Evolutionary conservation across 2,113 vertebrate genomes (phyloP).

Genomic region (Protobothrops mucrosquamatus): DNA sequence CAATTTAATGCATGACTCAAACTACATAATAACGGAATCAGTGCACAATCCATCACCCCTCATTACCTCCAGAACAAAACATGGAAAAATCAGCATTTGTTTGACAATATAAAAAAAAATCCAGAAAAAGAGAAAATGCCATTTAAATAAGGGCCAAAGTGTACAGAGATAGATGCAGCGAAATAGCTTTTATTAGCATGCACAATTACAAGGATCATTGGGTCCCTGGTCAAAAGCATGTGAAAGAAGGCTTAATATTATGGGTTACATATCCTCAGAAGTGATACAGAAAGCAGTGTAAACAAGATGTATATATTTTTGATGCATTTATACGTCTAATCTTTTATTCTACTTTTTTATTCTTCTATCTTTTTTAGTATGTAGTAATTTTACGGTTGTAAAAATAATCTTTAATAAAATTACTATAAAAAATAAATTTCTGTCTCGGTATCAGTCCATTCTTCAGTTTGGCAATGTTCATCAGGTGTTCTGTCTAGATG

Average conservation of each 20-base stretch:
- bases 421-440: neutral
- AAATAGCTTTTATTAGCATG: neutral
- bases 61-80: neutral
- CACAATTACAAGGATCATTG: neutral
- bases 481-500: neutral
- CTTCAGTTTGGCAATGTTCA: neutral
- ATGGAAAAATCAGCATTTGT: neutral
- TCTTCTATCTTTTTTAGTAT: neutral
- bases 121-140: neutral
- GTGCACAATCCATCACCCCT: neutral
- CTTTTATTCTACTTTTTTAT: neutral
- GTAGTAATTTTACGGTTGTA: neutral
- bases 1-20: neutral
- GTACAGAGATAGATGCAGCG: neutral
- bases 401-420: neutral
- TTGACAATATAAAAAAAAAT: neutral
- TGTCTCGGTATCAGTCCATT: neutral
- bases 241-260: neutral
- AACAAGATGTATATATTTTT: neutral
- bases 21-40: neutral
- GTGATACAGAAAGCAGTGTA: neutral
- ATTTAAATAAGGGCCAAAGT: neutral
- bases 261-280: neutral
- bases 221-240: neutral
- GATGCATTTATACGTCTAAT: too few species aligned